A percentile compares a stretch with the other conserved stretches of the same genome.
Conservation (phyloP, 1,140 invertebrate genomes). For the Nephotettix cincticeps region DNA sequence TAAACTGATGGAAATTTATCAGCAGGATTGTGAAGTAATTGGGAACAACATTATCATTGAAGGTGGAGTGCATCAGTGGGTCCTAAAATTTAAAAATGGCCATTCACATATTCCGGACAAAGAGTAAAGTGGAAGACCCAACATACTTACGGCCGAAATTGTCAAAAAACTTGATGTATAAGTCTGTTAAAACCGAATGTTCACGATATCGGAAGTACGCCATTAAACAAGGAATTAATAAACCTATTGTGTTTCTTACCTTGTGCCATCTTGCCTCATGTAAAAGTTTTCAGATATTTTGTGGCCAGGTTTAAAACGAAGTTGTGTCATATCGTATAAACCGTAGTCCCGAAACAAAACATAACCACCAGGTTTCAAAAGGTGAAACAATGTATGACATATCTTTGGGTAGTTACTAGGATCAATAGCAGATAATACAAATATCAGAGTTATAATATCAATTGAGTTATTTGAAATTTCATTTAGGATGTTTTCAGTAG, state of each 20-base stretch:
- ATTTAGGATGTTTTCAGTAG: constrained; percentile 58
- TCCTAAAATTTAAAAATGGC: too few species aligned
- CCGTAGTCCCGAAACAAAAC: constrained; percentile 96
- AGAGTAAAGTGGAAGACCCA: too few species aligned
- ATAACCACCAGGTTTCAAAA: constrained; percentile 78
- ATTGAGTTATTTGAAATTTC: constrained; percentile 56
- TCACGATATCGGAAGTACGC: too few species aligned
- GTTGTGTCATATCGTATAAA: constrained; percentile 95
- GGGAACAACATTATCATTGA: too few species aligned
- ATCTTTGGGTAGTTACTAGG: constrained; percentile 74
- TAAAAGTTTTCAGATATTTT: constrained; percentile 96
- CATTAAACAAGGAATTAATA: constrained; percentile 2
- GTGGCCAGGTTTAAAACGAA: constrained; percentile 89
- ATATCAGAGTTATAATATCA: constrained; percentile 70
- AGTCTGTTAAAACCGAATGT: too few species aligned
- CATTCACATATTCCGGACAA: too few species aligned
- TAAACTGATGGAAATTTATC: too few species aligned
- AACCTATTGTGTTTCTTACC: too few species aligned
- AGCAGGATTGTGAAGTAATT: too few species aligned
- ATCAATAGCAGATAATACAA: constrained; percentile 78
- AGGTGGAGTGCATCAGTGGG: too few species aligned
- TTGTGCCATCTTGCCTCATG: constrained; percentile 95
- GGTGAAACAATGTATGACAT: constrained; percentile 64
- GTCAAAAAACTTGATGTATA: too few species aligned
- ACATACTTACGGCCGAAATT: too few species aligned